Evolutionary conservation across 2,888 invertebrate genomes (phyloP).

Genomic region (Nasonia oneida): DNA sequence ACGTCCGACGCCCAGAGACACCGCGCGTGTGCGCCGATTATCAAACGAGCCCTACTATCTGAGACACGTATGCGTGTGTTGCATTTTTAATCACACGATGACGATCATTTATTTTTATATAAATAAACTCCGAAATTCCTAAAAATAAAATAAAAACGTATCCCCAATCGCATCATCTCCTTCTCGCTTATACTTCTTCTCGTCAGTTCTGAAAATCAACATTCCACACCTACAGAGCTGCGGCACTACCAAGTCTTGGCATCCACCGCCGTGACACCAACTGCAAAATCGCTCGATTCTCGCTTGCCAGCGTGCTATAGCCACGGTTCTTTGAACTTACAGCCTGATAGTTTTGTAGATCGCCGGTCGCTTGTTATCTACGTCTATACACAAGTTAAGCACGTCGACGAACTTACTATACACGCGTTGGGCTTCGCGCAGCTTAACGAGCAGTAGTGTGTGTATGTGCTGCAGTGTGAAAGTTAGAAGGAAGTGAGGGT

Average conservation of each 20-base stretch:
- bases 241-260: not conserved
- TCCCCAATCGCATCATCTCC: not conserved
- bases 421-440: constrained; percentile 18
- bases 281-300: constrained; percentile 34
- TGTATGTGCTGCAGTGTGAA: no score
- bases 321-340: constrained; percentile 71
- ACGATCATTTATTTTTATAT: no score
- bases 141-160: not conserved
- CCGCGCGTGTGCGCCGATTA: constrained; percentile 34
- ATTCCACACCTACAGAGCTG: not conserved
- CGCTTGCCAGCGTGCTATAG: not conserved
- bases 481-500: not conserved
- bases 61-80: not conserved
- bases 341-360: constrained; percentile 72
- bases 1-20: not conserved
- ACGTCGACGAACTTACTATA: not conserved
- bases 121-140: no score
- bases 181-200: not conserved
- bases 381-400: not conserved
- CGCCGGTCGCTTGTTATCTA: constrained; percentile 28
- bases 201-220: not conserved
- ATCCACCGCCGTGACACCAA: not conserved
- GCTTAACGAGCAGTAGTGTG: not conserved
- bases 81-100: not conserved
- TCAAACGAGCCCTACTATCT: constrained; percentile 27